Percentiles rank a stretch among this genome's conserved stretches.
Evolutionary conservation across 1,140 invertebrate genomes (phyloP).

Genomic region (Drosophila mojavensis): DNA sequence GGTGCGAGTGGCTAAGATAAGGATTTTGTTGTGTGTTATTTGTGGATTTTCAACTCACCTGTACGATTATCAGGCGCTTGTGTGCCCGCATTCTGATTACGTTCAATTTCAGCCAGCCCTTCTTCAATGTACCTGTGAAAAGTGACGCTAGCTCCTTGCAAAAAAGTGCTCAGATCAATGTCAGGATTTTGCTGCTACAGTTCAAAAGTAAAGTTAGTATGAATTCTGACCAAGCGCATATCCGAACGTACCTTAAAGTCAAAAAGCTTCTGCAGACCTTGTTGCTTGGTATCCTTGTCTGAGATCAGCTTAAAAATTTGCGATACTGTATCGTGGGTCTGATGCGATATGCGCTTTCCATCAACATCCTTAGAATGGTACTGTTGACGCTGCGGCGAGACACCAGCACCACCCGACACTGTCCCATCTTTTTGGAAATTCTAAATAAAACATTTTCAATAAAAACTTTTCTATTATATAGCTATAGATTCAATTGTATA

Average conservation of each 20-base stretch:
- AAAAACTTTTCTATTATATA: background rate
- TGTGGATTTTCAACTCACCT: constrained; percentile 35
- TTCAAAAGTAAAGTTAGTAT: background rate
- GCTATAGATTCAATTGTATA: constrained; percentile 54
- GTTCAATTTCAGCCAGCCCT: constrained; percentile 91
- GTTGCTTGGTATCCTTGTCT: constrained; percentile 93
- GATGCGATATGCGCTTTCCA: constrained; percentile 84
- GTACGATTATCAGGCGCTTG: constrained; percentile 63
- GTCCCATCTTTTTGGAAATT: constrained; percentile 81
- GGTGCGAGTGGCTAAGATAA: constrained; percentile 46
- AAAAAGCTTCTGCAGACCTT: constrained; percentile 94
- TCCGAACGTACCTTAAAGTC: constrained; percentile 88
- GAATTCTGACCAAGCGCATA: background rate
- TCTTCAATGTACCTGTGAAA: constrained; percentile 97
- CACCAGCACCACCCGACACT: constrained; percentile 37
- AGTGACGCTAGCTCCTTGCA: constrained; percentile 94
- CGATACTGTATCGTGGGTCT: constrained; percentile 92
- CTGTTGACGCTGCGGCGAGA: constrained; percentile 71
- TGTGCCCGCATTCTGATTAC: constrained; percentile 51
- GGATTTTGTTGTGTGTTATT: constrained; percentile 2
- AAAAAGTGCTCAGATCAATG: constrained; percentile 95
- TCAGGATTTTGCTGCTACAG: constrained; percentile 92
- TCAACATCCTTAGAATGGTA: constrained; percentile 78
- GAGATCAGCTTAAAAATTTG: constrained; percentile 97
- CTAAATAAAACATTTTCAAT: constrained; percentile 29